Conservation (phyloP, 2,113 vertebrate genomes). For the Amblyornis subalaris region DNA sequence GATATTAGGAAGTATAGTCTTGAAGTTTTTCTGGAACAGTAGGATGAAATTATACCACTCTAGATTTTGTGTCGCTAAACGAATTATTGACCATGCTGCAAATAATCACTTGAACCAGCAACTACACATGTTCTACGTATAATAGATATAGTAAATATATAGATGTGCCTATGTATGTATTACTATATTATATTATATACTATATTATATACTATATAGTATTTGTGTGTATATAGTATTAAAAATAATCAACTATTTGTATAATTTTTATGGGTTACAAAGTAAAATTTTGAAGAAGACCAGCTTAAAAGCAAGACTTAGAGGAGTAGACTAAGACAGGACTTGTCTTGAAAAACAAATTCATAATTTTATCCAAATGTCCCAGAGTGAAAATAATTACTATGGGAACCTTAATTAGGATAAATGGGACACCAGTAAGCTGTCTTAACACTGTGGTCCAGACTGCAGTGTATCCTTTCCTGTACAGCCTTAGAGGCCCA, state of each 20-base stretch:
- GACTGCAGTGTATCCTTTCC: background rate
- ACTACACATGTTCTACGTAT: background rate
- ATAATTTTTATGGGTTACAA: background rate
- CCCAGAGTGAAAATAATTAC: background rate
- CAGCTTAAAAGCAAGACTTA: background rate
- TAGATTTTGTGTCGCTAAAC: background rate
- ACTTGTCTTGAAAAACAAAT: background rate
- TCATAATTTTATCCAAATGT: background rate
- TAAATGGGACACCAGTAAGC: background rate
- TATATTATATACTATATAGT: too few relatives aligned
- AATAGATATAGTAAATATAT: background rate
- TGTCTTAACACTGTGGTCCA: background rate
- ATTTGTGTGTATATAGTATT: background rate
- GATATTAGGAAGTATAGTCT: background rate
- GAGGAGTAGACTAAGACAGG: background rate
- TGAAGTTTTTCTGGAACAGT: background rate
- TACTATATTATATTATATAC: too few relatives aligned
- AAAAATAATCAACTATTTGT: background rate
- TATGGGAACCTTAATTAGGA: background rate
- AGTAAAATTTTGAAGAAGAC: background rate
- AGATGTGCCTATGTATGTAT: background rate
- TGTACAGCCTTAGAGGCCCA: background rate
- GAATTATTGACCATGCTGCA: background rate
- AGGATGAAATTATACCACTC: background rate
- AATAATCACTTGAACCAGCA: background rate